A percentile compares a stretch with the other conserved stretches of the same genome.
Conservation (phyloP, 2,797 vertebrate species). For the Fringilla coelebs region DNA sequence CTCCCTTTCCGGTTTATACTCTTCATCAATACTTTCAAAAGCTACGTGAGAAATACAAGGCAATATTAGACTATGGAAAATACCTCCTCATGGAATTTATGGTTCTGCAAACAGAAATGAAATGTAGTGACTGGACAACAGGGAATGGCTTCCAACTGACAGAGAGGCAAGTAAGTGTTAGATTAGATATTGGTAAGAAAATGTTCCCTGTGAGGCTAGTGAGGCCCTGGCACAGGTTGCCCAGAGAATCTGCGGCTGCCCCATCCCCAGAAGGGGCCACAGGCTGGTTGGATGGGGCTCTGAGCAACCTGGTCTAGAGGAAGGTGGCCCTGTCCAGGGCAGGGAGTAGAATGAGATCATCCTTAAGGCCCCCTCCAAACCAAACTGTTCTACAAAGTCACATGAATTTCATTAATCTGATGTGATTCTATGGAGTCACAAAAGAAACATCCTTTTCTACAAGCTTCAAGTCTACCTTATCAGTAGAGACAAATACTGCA, state of each 20-base stretch:
- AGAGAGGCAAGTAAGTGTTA: background rate
- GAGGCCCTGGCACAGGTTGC: background rate
- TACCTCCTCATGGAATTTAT: background rate
- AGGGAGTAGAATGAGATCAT: background rate
- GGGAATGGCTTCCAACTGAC: background rate
- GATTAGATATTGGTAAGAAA: background rate
- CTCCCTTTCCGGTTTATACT: background rate
- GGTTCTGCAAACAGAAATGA: background rate
- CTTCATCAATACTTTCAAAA: background rate
- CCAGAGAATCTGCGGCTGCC: background rate
- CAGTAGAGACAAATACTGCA: background rate
- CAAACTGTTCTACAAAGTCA: background rate
- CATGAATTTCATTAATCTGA: fast-evolving
- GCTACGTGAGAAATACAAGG: background rate
- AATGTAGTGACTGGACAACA: background rate
- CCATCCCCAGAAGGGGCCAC: background rate
- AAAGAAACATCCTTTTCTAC: background rate
- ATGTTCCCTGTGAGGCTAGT: background rate
- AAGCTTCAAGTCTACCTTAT: background rate
- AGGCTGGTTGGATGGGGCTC: background rate
- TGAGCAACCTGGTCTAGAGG: background rate
- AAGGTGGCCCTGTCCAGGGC: background rate
- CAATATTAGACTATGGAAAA: background rate
- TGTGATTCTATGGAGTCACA: background rate
- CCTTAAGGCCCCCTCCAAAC: background rate